Evolutionary conservation across 2,888 invertebrate genomes (phyloP), one percentile per base, ranked within the genome.

Genomic region (Chirona hameri): DNA sequence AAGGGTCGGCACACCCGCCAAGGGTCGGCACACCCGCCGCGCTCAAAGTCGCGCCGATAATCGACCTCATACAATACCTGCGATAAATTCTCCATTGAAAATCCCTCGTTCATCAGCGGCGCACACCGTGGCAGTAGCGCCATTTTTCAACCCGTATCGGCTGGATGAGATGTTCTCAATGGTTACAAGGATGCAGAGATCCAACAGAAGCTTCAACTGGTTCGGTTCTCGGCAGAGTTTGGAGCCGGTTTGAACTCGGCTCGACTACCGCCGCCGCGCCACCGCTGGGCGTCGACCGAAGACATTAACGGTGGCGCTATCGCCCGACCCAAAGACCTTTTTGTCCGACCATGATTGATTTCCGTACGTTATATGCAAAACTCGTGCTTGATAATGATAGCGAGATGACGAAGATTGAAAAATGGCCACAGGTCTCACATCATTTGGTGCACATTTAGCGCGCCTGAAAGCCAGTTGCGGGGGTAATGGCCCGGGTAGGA

Each of bases 361-460:
- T 76, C 46, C 76, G 21, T 46, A 46, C 76, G 76, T 46, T 76
- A 76, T 76, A 76, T 76, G 76, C 76, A 76, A 76, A 76, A 76
- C 76, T 39, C 18, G 76, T 27, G 76, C 76, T 76, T 76, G 76
- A 76, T 76, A 76, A 76, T 76, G 76, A 76, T 46, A 76, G 76
- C 46, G n/a, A 24, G 76, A 31, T 3, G 76, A 18, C 46, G 76
- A 39, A 46, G 76, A 76, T 76, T 76, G 76, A 76, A 46, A 76
- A 76, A 76, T 76, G 76, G 76, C 15, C 39, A 12, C 76, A 46
- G 46, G 39, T 76, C 46, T 27, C 76, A 46, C 76, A 76, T 46
- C 76, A 76, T 76, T 76, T 46, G 76, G 76, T 76, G 76, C 76
- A 76, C 76, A 76, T 76, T 76, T 76, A 46, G 46, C 46, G 76